These are phyloP conservation scores for Bellardia pandia DNA, from an alignment of 2,888 invertebrate species.

Conservation along the genomic window DNA sequence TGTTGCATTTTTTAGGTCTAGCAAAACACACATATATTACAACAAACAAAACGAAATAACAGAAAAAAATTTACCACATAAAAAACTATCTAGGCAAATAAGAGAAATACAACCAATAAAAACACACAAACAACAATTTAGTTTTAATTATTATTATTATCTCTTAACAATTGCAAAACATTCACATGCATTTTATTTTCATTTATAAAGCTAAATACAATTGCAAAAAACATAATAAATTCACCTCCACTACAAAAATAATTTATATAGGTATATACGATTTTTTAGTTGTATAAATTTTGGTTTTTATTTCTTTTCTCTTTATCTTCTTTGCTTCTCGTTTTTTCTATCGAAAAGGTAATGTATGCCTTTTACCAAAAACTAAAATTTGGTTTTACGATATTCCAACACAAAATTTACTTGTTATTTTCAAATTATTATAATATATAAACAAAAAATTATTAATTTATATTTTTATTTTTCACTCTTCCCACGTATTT, in stretches of 20 bases:
- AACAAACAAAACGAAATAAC: conserved; percentile 38
- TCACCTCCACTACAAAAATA: conserved; percentile 68
- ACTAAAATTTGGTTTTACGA: conserved; percentile 8
- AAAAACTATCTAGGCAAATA: conserved; percentile 51
- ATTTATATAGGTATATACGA: conserved; percentile 13
- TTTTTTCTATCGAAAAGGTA: conserved; percentile 40
- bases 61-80: conserved; percentile 31
- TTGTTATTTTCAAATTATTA: conserved; percentile 34
- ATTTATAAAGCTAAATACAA: conserved; percentile 28
- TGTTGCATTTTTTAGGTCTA: conserved; percentile 55
- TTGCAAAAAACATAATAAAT: conserved; percentile 57
- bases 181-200: conserved; percentile 56
- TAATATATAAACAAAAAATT: conserved; percentile 31
- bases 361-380: conserved; percentile 31
- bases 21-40: conserved; percentile 1
- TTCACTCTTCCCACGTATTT: conserved; percentile 58
- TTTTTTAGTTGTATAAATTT: conserved; percentile 30
- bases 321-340: conserved; percentile 29
- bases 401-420: conserved; percentile 28
- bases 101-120: conserved; percentile 32
- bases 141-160: conserved; percentile 17
- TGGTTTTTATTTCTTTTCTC: conserved; percentile 11
- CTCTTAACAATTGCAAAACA: conserved; percentile 29
- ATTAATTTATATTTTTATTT: conserved; percentile 17
- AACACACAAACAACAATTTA: conserved; percentile 65